Base-by-base conservation (phyloP, 1,140 invertebrate genomes). In the Fopius arisanus region DNA sequence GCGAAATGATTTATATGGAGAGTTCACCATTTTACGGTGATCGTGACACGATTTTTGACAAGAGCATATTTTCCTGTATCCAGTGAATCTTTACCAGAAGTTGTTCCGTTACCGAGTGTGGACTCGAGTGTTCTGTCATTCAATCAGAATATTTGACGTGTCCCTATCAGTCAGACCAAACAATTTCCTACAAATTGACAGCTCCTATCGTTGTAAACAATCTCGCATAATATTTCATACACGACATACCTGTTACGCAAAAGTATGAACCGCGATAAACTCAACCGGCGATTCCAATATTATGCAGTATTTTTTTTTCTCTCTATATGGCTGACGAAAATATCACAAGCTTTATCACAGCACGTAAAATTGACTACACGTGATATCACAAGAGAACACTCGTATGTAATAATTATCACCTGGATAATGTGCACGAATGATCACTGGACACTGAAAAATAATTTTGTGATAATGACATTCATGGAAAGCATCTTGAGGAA, bases 291-390 rank as follows among this genome's bases (percentile, higher is more conserved):
- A 54, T 65, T 1, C 43, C 31, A 37, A 37, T 37, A 10, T 12
- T 37, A 37, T 3, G 12, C 33, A 37, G 12, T 37, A 10, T 37
- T 33, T 33, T 37, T 37, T n/a, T n/a, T n/a, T n/a, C n/a, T n/a
- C n/a, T n/a, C 9, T 6, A 37, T 67, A 26, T 69, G 31, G 66
- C 68, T 29, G 48, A 37, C 23, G 16, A 48, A 72, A 77, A 79
- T 76, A 79, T 79, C 78, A 79, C 78, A 79, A 75, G 65, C 65
- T 78, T 76, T 79, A 79, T 79, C 78, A 79, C 78, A 79, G 73
- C 73, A 75, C 68, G 67, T 72, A 67, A 70, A 73, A 74, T 37
- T 37, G 33, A 37, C 33, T 37, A 10, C 33, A 37, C 33, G 33
- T 37, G 33, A 1, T 37, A 37, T 37, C 33, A 37, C 33, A 37